phyloP scores from a whole-genome alignment of 2,113 vertebrate genomes.

The Percina caprodes region DNA sequence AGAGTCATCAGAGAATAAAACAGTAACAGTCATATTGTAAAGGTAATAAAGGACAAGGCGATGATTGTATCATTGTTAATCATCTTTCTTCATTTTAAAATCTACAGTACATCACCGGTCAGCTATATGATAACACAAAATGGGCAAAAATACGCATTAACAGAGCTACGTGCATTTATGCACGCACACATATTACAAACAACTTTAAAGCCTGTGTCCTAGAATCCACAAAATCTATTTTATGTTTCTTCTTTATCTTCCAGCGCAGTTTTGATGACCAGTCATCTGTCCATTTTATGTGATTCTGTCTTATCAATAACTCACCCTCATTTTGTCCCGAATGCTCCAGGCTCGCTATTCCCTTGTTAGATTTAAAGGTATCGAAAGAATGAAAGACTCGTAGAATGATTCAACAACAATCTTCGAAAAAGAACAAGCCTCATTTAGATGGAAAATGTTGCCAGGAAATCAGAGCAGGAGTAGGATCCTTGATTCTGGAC shows the following conservation, averaged over 20 bases:
- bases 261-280: conserved; percentile 46
- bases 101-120: neutral
- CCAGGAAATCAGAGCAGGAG: conserved; percentile 22
- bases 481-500: conserved; percentile 63
- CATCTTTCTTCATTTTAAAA: conserved; percentile 22
- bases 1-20: neutral
- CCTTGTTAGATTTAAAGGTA: conserved; percentile 60
- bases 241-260: conserved; percentile 57
- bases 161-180: neutral
- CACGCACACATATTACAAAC: conserved; percentile 15
- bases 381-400: conserved; percentile 40
- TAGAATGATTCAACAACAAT: conserved; percentile 39
- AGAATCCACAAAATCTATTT: conserved; percentile 55
- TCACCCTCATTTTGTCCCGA: conserved; percentile 50
- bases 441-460: conserved; percentile 34
- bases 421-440: conserved; percentile 25
- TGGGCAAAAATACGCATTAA: neutral
- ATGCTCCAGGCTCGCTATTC: conserved; percentile 25
- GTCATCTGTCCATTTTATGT: conserved; percentile 67
- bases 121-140: conserved; percentile 2
- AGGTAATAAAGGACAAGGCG: neutral
- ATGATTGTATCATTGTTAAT: neutral
- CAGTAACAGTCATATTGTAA: neutral
- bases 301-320: conserved; percentile 65
- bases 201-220: conserved; percentile 37